Evolutionary conservation across 2,113 vertebrate species (phyloP).

Genomic region (Hepsetus odoe): DNA sequence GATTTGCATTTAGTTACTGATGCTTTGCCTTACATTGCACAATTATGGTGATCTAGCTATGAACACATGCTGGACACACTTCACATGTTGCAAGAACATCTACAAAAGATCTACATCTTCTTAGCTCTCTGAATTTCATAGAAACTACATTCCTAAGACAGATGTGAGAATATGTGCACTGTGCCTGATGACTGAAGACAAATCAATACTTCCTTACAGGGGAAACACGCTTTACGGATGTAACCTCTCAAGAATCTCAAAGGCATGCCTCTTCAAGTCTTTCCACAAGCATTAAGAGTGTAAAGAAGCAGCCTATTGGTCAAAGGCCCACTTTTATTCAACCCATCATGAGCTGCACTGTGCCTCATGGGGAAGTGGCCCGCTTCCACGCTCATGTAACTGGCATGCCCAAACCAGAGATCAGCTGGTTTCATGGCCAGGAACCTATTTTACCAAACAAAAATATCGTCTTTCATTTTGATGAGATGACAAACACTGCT

Average conservation of each 20-base stretch:
- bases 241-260: constrained; percentile 71
- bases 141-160: background rate
- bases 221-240: constrained; percentile 78
- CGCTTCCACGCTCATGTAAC: constrained; percentile 87
- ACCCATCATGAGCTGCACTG: constrained; percentile 84
- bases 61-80: background rate
- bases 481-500: constrained; percentile 86
- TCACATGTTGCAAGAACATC: background rate
- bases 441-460: constrained; percentile 81
- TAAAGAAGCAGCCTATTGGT: constrained; percentile 83
- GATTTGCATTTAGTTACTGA: background rate
- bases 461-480: constrained; percentile 91
- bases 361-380: constrained; percentile 86
- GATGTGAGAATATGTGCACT: background rate
- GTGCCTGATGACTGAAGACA: background rate
- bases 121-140: background rate
- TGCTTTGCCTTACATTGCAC: constrained; percentile 3
- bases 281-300: constrained; percentile 68
- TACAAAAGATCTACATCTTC: background rate
- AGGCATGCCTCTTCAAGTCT: constrained; percentile 79
- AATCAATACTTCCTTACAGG: constrained; percentile 90
- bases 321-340: constrained; percentile 89
- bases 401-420: constrained; percentile 83
- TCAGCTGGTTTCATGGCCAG: constrained; percentile 89
- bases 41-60: constrained; percentile 18